phyloP scores from a whole-genome alignment of 2,797 vertebrate species.

The Chiroxiphia lanceolata region DNA sequence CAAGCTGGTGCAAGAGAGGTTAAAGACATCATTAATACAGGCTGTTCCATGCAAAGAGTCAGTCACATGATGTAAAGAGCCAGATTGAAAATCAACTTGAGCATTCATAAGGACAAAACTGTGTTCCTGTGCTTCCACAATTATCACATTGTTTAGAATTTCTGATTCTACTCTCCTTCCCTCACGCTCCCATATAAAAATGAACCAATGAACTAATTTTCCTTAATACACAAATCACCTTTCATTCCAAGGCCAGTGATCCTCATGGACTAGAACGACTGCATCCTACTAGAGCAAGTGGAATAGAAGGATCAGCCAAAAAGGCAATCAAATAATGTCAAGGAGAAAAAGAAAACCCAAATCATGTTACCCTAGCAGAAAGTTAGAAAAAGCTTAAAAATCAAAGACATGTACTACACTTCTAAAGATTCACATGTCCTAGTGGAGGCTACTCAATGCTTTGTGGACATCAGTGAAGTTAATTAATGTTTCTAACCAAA shows the following conservation, averaged over 20 bases:
- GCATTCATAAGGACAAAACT: background rate
- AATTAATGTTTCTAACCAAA: background rate
- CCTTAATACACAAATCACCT: background rate
- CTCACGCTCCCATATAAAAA: background rate
- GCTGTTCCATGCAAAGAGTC: background rate
- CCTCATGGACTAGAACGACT: background rate
- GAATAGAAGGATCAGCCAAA: background rate
- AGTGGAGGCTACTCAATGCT: background rate
- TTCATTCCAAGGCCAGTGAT: background rate
- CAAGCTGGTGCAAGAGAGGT: background rate
- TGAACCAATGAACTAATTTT: background rate
- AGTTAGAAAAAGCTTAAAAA: background rate
- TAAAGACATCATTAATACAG: background rate
- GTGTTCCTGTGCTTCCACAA: background rate
- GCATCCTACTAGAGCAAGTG: background rate
- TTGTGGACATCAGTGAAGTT: background rate
- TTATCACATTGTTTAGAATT: background rate
- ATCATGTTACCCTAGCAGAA: background rate
- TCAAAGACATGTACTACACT: background rate
- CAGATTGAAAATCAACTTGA: background rate
- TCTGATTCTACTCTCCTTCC: background rate
- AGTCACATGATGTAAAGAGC: background rate
- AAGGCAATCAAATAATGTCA: background rate
- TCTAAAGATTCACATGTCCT: background rate
- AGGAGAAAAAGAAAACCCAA: background rate